Evolutionary conservation across 2,113 vertebrate genomes (phyloP).

Genomic region (Hipposideros armiger): DNA sequence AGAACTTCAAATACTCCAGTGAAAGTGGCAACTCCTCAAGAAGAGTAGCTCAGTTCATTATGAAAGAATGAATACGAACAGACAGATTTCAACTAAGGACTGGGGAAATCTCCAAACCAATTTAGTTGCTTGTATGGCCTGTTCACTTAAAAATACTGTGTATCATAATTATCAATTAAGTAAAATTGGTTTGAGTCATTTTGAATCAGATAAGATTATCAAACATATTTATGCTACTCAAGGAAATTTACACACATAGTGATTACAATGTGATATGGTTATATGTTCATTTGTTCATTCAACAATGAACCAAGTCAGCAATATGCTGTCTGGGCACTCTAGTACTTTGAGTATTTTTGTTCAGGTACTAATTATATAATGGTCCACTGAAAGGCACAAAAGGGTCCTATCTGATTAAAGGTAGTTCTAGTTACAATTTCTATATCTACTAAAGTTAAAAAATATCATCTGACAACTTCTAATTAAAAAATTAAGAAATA

Average conservation of each 20-base stretch:
- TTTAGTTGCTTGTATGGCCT: neutral
- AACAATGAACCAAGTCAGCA: neutral
- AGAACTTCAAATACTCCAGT: neutral
- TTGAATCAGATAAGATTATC: neutral
- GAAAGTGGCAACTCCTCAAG: neutral
- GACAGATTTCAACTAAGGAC: neutral
- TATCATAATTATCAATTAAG: neutral
- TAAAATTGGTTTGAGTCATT: neutral
- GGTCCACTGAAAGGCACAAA: neutral
- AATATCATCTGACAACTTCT: neutral
- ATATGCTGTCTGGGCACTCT: neutral
- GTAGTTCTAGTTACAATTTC: neutral
- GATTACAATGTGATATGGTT: neutral
- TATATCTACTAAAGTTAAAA: neutral
- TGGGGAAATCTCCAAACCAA: neutral
- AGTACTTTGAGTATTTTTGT: neutral
- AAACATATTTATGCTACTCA: conserved; percentile 1
- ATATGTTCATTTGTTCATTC: neutral
- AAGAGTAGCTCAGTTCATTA: neutral
- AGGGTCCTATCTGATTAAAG: neutral
- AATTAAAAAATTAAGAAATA: conserved; percentile 10
- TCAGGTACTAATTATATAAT: conserved; percentile 26
- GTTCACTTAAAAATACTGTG: neutral
- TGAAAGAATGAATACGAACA: neutral
- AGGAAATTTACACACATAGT: neutral